A percentile compares a stretch with the other conserved stretches of the same genome.
Evolutionary conservation across 2,888 invertebrate species (phyloP).

Genomic region (Taenaris catops): DNA sequence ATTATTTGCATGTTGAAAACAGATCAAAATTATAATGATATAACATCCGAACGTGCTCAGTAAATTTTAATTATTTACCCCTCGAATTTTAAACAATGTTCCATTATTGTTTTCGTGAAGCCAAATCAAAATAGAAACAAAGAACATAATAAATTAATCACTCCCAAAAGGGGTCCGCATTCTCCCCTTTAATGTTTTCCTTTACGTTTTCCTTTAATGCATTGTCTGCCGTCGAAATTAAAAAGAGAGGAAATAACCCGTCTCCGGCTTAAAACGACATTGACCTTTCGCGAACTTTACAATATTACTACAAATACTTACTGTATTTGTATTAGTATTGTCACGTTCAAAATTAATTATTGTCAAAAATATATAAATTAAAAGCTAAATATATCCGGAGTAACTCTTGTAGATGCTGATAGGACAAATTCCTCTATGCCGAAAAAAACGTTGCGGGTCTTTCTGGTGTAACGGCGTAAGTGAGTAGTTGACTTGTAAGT

Average conservation of each 20-base stretch:
- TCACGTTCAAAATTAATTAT: too few relatives aligned
- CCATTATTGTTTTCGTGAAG: conserved; percentile 19
- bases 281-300: conserved; percentile 41
- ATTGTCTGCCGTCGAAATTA: conserved; percentile 74
- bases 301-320: too few relatives aligned
- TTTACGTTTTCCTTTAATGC: conserved; percentile 72
- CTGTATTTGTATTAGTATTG: too few relatives aligned
- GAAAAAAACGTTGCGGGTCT: too few relatives aligned
- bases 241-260: conserved; percentile 65
- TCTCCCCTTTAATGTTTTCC: conserved; percentile 72
- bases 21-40: not conserved
- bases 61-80: conserved; percentile 4
- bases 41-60: too few relatives aligned
- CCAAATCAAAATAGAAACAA: conserved; percentile 72
- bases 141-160: conserved; percentile 78
- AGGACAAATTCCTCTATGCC: too few relatives aligned
- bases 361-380: too few relatives aligned
- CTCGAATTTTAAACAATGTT: conserved; percentile 6
- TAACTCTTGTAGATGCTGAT: too few relatives aligned
- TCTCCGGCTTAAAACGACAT: conserved; percentile 53
- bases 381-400: too few relatives aligned
- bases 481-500: too few relatives aligned
- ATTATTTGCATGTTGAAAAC: not conserved
- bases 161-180: conserved; percentile 60
- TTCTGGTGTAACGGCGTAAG: too few relatives aligned